Percentiles rank a stretch among this genome's conserved stretches.
These are phyloP conservation scores for Lepilemur septentrionalis DNA, from an alignment of 2,797 vertebrate genomes.

Conservation along the genomic window DNA sequence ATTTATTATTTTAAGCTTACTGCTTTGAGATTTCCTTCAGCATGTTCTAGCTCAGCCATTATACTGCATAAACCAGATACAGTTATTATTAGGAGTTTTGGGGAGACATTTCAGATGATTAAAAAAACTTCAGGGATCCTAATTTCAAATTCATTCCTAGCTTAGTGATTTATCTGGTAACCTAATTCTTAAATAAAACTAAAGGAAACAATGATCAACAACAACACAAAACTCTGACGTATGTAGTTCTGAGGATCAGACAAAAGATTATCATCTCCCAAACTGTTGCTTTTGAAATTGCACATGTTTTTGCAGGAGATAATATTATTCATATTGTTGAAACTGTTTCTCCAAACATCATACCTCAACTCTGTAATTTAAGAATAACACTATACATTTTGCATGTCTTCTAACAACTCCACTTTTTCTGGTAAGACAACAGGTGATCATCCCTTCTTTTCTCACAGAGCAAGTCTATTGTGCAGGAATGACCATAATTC, in stretches of 20 bases:
- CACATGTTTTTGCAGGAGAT: not conserved
- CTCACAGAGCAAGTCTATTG: not conserved
- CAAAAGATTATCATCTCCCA: not conserved
- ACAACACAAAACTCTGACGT: not conserved
- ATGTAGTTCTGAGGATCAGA: not conserved
- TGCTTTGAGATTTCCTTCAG: not conserved
- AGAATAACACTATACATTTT: not conserved
- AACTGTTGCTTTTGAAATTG: not conserved
- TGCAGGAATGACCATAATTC: not conserved
- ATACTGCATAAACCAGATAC: not conserved
- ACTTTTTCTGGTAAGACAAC: not conserved
- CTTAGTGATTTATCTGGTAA: not conserved
- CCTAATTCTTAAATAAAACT: constrained; percentile 10
- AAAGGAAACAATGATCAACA: not conserved
- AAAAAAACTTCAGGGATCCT: not conserved
- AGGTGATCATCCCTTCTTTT: not conserved
- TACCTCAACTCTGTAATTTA: not conserved
- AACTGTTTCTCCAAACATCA: not conserved
- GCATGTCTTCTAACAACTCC: not conserved
- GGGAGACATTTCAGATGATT: not conserved
- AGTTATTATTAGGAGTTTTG: not conserved
- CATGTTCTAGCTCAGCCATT: not conserved
- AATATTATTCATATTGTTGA: not conserved
- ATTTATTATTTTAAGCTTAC: not conserved
- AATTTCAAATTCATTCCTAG: constrained; percentile 25